Base-by-base conservation (phyloP, 2,797 vertebrate species). In the Pogoniulus pusillus region DNA sequence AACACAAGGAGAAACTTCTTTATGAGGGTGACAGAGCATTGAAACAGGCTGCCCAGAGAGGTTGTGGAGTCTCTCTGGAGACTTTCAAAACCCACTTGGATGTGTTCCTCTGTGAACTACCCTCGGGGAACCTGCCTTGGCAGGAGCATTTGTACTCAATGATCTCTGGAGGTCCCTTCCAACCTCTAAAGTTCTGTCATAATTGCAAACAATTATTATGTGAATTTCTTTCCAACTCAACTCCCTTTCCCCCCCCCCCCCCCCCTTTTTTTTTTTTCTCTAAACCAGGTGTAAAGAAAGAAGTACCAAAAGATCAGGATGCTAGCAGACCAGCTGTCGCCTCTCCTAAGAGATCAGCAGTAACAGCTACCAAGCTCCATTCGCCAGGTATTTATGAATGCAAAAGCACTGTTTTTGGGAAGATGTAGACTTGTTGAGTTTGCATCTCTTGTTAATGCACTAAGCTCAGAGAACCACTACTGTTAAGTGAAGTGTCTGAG, bases 311-410 rank as follows among this genome's bases (percentile, higher is more conserved):
- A 96, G 98, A 98, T 80, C 95, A 96, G 66, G 98, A 99, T 60
- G 84, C 93, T 26, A 91, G 37, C 34, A 97, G 95, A 57, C 95
- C 97, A 17, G 43, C 96, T 10, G 87, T 97, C 80, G 98, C 98
- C 20, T 99, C 99, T 30, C 98, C 99, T 16, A 99, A 99, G 97
- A 98, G 97, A 93, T 97, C 96, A 82, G 97, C 94, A 1, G 96
- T 98, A 90, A 96, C 98, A 73, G 80, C 98, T 12, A 98, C 98
- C 75, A 99, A 99, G 69, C 97, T 98, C 54, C 98, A 99, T 69
- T 99, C 99, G 18, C 98, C 98, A 95, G 98, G 99, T 99, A 98
- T 90, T 89, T 93, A 77, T 89, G 69, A 90, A 82, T 19, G 30
- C 39, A 16, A 81, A 84, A 87, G 37, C 29, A 64, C 17, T 43